A percentile compares a stretch with the other conserved stretches of the same genome.
Evolutionary conservation across 2,888 invertebrate genomes (phyloP).

Genomic region (Scelioninae gen. 1): DNA sequence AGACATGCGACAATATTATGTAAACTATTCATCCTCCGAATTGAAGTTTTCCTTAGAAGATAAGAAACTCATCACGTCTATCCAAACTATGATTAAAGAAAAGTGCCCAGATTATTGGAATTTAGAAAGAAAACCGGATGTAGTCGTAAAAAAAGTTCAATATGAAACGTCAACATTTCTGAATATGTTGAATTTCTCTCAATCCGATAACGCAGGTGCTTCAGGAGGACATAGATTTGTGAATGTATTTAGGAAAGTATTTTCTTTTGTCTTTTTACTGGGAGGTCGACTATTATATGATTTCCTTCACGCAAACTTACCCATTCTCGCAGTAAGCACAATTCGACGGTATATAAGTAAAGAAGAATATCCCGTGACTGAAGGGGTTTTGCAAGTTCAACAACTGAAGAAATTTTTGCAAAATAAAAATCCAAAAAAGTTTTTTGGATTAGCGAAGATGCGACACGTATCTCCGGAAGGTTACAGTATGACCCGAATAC

Average conservation of each 20-base stretch:
- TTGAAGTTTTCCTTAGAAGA: neutral
- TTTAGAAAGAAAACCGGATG: neutral
- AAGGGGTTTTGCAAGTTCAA: neutral
- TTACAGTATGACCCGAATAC: neutral
- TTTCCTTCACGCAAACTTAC: neutral
- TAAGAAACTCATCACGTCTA: neutral
- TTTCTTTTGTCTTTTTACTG: neutral
- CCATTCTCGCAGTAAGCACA: neutral
- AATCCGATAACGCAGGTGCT: slow-evolving; percentile 1
- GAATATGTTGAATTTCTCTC: slow-evolving; percentile 5
- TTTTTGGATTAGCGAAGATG: neutral
- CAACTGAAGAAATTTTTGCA: slow-evolving; percentile 2
- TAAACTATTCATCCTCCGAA: no score
- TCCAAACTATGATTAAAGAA: neutral
- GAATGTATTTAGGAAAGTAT: neutral
- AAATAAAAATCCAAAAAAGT: slow-evolving; percentile 1
- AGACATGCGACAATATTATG: no score
- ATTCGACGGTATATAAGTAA: slow-evolving; percentile 4
- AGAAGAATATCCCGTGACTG: neutral
- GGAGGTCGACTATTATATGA: neutral
- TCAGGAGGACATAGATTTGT: slow-evolving; percentile 1
- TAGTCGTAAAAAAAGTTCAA: neutral
- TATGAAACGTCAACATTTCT: slow-evolving; percentile 4
- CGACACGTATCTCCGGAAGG: neutral
- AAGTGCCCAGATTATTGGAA: slow-evolving; percentile 3